A percentile compares a stretch with the other conserved stretches of the same genome.
Evolutionary conservation across 2,888 invertebrate species (phyloP).

Genomic region (Hirtodrosophila trivittata): DNA sequence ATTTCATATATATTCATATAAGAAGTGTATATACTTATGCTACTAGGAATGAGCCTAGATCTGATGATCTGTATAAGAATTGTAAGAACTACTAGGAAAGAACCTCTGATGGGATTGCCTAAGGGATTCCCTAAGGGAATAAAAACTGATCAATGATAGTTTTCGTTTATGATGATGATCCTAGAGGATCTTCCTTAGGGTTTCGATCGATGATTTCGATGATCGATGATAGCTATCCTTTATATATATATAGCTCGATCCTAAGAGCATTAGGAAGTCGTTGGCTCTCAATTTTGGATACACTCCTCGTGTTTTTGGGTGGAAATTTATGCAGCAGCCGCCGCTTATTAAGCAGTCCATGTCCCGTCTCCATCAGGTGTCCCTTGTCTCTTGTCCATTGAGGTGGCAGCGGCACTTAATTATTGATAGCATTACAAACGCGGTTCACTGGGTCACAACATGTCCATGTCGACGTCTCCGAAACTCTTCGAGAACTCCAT

Average conservation of each 20-base stretch:
- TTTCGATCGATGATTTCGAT: neutral
- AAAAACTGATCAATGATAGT: no score
- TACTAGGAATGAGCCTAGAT: no score
- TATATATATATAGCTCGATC: no score
- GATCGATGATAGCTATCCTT: no score
- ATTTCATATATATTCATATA: no score
- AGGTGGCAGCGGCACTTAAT: slow-evolving; percentile 77
- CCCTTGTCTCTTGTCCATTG: slow-evolving; percentile 12
- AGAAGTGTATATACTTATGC: no score
- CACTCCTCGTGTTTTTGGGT: slow-evolving; percentile 42
- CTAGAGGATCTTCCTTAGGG: no score
- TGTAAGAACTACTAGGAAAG: no score
- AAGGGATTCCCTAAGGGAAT: no score
- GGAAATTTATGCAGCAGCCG: slow-evolving; percentile 78
- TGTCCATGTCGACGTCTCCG: slow-evolving; percentile 46
- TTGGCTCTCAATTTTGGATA: neutral
- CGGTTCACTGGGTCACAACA: slow-evolving; percentile 67
- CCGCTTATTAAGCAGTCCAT: slow-evolving; percentile 73
- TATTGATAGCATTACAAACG: slow-evolving; percentile 77
- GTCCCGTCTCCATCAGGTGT: slow-evolving; percentile 23
- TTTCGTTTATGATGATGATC: no score
- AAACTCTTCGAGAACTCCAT: slow-evolving; percentile 49
- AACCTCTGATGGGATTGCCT: no score
- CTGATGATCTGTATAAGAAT: no score
- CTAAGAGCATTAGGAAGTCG: slow-evolving; percentile 24